Evolutionary conservation across 2,113 vertebrate species (phyloP), one percentile per base, ranked within the genome.

Genomic region (Progne subis): DNA sequence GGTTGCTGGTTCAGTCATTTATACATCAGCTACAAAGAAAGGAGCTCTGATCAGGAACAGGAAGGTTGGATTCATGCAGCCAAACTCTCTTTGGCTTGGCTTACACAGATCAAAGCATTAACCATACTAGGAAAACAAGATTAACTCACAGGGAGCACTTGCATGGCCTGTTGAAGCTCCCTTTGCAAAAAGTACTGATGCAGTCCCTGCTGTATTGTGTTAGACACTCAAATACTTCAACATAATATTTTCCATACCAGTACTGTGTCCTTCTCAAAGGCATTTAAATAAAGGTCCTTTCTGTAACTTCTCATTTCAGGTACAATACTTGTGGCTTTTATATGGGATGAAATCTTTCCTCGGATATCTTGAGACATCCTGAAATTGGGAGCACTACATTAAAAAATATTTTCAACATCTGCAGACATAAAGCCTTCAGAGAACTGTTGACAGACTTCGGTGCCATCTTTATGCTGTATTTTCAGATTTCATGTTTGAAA

Each of bases 281-380:
- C 31, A 31, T 20, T 78, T 39, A 39, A 80, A 59, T 64, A 46
- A 94, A 43, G 13, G 19, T n/a, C 17, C 20, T 46, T 83, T 86
- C 75, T 88, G 8, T 18, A 67, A 90, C 57, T 70, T 86, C 53
- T 87, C 67, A 50, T 93, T 86, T 71, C 94, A 97, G 97, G 97
- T 65, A 88, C 97, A 29, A n/a, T 96, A 59, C 77, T 97, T 29
- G 97, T 97, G 76, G 95, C 84, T 47, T 84, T 96, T 25, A 63
- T 95, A 69, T 95, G 95, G 96, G 94, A 93, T 53, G 88, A 95
- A 91, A 63, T 97, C 47, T 86, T 97, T 57, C 96, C 93, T 67
- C 60, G 57, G 55, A 34, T 92, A 72, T 72, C 84, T n/a, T 68
- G 76, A 95, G 71, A 77, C 55, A 32, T 43, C 47, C 41, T 53